Conservation (phyloP, 2,888 invertebrate species). For the Fragum sueziense region DNA sequence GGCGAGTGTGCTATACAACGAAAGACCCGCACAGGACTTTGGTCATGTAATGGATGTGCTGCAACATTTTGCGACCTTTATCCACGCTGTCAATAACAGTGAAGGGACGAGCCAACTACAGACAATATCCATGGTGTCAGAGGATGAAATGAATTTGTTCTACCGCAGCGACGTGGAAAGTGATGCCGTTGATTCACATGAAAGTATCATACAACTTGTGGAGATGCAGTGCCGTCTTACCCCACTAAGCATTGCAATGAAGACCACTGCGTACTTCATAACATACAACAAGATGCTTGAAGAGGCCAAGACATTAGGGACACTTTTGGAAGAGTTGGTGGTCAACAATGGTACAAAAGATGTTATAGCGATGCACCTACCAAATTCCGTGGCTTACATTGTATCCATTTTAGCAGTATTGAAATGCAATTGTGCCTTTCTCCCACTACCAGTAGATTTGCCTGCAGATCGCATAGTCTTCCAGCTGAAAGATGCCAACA, state of each 20-base stretch:
- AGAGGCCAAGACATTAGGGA: constrained; percentile 43
- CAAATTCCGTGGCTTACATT: constrained; percentile 66
- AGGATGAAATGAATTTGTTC: constrained; percentile 54
- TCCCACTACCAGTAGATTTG: constrained; percentile 71
- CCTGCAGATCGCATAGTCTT: constrained; percentile 69
- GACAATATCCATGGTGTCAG: constrained; percentile 58
- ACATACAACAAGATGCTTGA: constrained; percentile 57
- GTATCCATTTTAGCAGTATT: constrained; percentile 82
- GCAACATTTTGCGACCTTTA: constrained; percentile 65
- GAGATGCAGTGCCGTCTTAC: constrained; percentile 47
- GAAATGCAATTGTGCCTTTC: constrained; percentile 63
- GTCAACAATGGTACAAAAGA: constrained; percentile 18
- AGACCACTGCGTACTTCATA: constrained; percentile 46
- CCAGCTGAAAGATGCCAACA: constrained; percentile 66
- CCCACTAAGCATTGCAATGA: constrained; percentile 59
- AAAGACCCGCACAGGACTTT: constrained; percentile 62
- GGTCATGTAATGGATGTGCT: constrained; percentile 62
- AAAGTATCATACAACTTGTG: constrained; percentile 43
- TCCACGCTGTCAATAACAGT: constrained; percentile 46
- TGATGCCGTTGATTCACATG: background rate
- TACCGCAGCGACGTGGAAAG: constrained; percentile 28
- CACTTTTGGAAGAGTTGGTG: constrained; percentile 17
- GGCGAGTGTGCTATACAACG: constrained; percentile 61
- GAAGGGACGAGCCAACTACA: constrained; percentile 31
- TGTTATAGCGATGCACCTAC: constrained; percentile 63